Conservation (phyloP, 2,113 vertebrate species). For the Drymodes brunneopygia region DNA sequence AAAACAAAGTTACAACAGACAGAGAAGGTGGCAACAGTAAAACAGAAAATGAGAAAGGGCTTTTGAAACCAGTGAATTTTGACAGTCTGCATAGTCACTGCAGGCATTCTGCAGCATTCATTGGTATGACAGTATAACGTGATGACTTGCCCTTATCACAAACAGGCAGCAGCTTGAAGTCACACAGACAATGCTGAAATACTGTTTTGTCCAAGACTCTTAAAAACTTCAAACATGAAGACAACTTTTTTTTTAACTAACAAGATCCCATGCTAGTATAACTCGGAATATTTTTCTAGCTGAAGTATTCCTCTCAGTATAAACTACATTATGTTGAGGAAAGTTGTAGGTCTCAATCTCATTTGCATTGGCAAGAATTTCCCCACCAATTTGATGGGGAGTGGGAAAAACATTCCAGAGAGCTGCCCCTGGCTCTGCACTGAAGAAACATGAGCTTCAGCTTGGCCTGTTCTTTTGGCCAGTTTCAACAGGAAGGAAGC, state of each 20-base stretch:
- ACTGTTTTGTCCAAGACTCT: neutral
- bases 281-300: neutral
- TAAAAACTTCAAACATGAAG: neutral
- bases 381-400: conserved; percentile 30
- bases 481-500: conserved; percentile 44
- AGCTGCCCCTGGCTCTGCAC: conserved; percentile 7
- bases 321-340: neutral
- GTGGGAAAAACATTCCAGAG: conserved; percentile 32
- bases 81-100: neutral
- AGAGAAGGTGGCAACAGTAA: neutral
- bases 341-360: conserved; percentile 38
- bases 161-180: neutral
- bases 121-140: neutral
- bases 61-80: neutral
- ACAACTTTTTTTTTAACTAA: neutral
- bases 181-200: neutral
- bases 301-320: neutral
- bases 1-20: neutral
- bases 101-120: neutral
- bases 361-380: conserved; percentile 26
- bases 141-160: conserved; percentile 34
- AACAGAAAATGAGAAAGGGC: neutral
- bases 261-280: neutral
- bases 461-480: neutral
- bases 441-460: conserved; percentile 36